phyloP scores from a whole-genome alignment of 1,140 invertebrate genomes.

The Drosophila tani region DNA sequence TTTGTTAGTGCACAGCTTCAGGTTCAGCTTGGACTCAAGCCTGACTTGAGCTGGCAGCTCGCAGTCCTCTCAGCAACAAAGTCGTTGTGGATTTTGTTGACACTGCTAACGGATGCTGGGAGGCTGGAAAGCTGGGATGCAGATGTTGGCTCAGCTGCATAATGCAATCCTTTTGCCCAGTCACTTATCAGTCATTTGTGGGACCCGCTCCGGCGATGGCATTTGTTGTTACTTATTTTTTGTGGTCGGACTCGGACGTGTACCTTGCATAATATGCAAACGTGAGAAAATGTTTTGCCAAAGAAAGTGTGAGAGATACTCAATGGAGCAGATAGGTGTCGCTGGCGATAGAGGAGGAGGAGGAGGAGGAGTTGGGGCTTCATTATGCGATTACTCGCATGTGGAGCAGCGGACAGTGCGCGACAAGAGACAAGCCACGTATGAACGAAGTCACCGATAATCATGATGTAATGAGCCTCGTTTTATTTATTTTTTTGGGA shows the following conservation, averaged over 20 bases:
- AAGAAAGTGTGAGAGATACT: slow-evolving; percentile 65
- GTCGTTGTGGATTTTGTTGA: slow-evolving; percentile 65
- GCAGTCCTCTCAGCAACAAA: slow-evolving; percentile 28
- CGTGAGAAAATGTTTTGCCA: slow-evolving; percentile 72
- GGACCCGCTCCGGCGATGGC: background rate
- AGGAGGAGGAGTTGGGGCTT: slow-evolving; percentile 6
- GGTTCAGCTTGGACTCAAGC: slow-evolving; percentile 20
- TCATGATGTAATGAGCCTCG: slow-evolving; percentile 57
- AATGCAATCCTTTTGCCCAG: slow-evolving; percentile 70
- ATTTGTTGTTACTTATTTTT: slow-evolving; percentile 10
- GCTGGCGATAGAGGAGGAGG: background rate
- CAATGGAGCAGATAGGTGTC: slow-evolving; percentile 33
- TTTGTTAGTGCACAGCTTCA: slow-evolving; percentile 9
- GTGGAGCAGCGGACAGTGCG: slow-evolving; percentile 40
- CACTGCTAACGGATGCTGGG: slow-evolving; percentile 72
- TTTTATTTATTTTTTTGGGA: slow-evolving; percentile 44
- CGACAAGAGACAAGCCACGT: slow-evolving; percentile 41
- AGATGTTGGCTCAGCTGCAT: slow-evolving; percentile 65
- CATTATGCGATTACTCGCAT: slow-evolving; percentile 53
- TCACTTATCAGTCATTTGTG: slow-evolving; percentile 69
- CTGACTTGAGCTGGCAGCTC: slow-evolving; percentile 7
- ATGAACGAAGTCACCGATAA: slow-evolving; percentile 5
- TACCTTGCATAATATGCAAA: slow-evolving; percentile 48
- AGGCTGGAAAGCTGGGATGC: slow-evolving; percentile 19
- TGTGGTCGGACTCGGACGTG: slow-evolving; percentile 15